Base-by-base conservation (phyloP, 1,140 invertebrate genomes). In the Trachymyrmex cornetzi region DNA sequence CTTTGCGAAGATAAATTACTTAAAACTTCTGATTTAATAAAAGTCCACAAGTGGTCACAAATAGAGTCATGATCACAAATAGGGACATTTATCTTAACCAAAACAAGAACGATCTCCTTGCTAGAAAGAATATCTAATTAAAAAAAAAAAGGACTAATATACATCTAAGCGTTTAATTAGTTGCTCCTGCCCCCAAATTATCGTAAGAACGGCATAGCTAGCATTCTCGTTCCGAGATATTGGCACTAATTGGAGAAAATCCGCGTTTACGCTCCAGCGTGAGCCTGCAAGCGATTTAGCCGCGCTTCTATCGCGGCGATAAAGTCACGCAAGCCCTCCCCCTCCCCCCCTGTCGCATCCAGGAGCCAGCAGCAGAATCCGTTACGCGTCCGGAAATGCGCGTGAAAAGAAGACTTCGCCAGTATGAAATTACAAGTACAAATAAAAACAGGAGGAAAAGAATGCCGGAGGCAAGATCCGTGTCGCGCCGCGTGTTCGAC, bases 191-290 rank as follows among this genome's bases (percentile, higher is more conserved):
- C 22, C 27, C 67, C 53, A 38, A 74, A 74, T 81, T 24, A 55
- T 34, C 64, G 30, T 34, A 30, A n/a, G 9, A 27, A 69, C 14
- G n/a, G 30, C 79, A 22, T 9, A 14, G 22, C 53, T 48, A n/a
- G 72, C 27, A 75, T 66, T 77, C 74, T 22, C 50, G 48, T 75
- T 44, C 22, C 72, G 6, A 67, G 74, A 50, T 77, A 77, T 67
- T 44, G 74, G 38, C 61, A 66, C 72, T 85, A 85, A 77, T 77
- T 79, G 48, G 75, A 85, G 84, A 79, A 80, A 85, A 77, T 64
- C 74, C 59, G 50, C 30, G 59, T 75, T 85, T 77, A 75, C n/a
- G 71, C 72, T 22, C 22, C 34, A 85, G 48, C 34, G 34, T 79
- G 12, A 55, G 50, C 24, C 34, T 7, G 12, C 44, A 59, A 61